A percentile compares a stretch with the other conserved stretches of the same genome.
Evolutionary conservation across 2,113 vertebrate genomes (phyloP).

Genomic region (Callipepla squamata): DNA sequence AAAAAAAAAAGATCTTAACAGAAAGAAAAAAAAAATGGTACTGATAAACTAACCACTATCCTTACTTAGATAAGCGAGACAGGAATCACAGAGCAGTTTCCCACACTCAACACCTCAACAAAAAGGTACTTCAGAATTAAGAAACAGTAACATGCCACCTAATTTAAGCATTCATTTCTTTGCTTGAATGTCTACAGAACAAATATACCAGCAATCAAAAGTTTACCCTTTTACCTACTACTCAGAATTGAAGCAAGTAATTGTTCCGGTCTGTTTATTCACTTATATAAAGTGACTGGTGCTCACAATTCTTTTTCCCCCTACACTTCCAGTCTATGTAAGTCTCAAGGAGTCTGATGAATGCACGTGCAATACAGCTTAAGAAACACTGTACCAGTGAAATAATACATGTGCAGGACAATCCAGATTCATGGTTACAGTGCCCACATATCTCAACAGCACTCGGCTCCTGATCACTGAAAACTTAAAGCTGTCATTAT

Average conservation of each 20-base stretch:
- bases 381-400: background rate
- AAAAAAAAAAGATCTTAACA: background rate
- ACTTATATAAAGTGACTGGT: background rate
- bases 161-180: background rate
- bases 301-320: background rate
- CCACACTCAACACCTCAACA: background rate
- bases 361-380: background rate
- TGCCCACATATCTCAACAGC: background rate
- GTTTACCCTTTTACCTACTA: constrained; percentile 1
- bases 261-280: constrained; percentile 19
- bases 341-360: background rate
- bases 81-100: background rate
- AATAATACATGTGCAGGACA: background rate
- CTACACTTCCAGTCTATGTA: background rate
- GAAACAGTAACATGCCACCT: background rate
- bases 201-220: constrained; percentile 13
- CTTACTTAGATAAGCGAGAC: background rate
- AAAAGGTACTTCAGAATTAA: background rate
- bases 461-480: background rate
- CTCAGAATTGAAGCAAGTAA: background rate
- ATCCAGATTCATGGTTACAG: background rate
- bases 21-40: background rate
- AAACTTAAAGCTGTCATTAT: background rate
- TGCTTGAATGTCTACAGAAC: background rate
- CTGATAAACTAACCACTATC: background rate